Evolutionary conservation across 1,140 invertebrate genomes (phyloP).

Genomic region (Teleopsis dalmanni): DNA sequence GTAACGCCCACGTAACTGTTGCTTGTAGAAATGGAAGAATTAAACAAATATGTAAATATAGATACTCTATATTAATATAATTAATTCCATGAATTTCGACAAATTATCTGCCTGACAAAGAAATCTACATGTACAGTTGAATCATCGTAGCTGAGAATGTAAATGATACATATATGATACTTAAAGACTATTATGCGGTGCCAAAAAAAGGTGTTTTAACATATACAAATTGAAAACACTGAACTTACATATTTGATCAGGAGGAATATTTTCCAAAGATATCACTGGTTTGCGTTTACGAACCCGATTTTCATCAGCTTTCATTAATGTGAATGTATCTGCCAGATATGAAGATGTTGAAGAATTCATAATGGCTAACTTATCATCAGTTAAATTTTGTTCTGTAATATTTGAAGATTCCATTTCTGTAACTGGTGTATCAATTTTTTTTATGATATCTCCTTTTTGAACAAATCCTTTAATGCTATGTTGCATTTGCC

Average conservation of each 20-base stretch:
- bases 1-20: no score
- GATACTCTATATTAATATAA: no score
- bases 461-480: conserved; percentile 53
- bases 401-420: background rate
- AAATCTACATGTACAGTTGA: background rate
- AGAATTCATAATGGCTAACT: background rate
- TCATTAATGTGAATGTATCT: conserved; percentile 31
- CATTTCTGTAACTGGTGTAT: background rate
- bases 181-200: background rate
- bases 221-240: background rate
- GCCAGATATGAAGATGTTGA: background rate
- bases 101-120: no score
- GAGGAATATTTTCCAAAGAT: conserved; percentile 33
- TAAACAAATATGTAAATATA: no score
- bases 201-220: no score
- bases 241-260: conserved; percentile 38
- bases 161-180: background rate
- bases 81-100: no score
- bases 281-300: conserved; percentile 30
- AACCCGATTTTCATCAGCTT: conserved; percentile 32
- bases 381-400: background rate
- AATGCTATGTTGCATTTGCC: conserved; percentile 55
- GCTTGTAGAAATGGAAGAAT: no score
- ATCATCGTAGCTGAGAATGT: background rate
- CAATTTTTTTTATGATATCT: background rate